Base-by-base conservation (phyloP, 2,113 vertebrate genomes). In the Saimiri boliviensis region DNA sequence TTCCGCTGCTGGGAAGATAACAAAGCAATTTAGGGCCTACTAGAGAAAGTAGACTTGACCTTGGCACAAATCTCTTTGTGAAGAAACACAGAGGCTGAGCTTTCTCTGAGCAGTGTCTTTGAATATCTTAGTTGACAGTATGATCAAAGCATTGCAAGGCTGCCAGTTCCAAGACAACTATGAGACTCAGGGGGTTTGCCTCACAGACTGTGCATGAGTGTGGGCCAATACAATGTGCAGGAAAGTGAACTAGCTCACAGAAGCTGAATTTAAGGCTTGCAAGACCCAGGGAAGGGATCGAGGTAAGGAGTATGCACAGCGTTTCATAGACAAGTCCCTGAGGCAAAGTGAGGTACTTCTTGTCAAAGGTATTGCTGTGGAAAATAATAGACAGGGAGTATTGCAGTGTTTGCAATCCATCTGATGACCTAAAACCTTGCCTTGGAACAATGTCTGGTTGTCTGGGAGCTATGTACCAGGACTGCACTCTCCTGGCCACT, bases 41-140 rank as follows among this genome's bases (percentile, higher is more conserved):
- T 1, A 54, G 21, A 85, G 80, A 85, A 95, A 96, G 96, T 6
- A 49, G 2, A 79, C 66, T 40, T 91, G 94, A 92, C 87, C 90
- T 92, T 73, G 77, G 30, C 77, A 74, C 9, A 27, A 66, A 70
- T 35, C 56, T 83, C 80, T 68, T 27, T 45, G 76, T 86, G 76
- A 76, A 70, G 42, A 79, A 66, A 93, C 27, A 52, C 19, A n/a
- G 83, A 96, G 80, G 25, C 74, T 60, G 71, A 56, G 37, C 54
- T 16, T 49, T 68, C 30, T 71, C 52, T 21, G 25, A 63, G 23
- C 4, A 9, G 12, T 42, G 37, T 49, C 79, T 89, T 90, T 49
- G 40, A 40, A 16, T n/a, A 63, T 30, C 74, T 76, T 47, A 73
- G 56, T 14, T 5, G 13, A 35, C 5, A 47, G 60, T 71, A 83